phyloP scores from a whole-genome alignment of 2,888 invertebrate genomes.

The Yponomeuta cagnagella region DNA sequence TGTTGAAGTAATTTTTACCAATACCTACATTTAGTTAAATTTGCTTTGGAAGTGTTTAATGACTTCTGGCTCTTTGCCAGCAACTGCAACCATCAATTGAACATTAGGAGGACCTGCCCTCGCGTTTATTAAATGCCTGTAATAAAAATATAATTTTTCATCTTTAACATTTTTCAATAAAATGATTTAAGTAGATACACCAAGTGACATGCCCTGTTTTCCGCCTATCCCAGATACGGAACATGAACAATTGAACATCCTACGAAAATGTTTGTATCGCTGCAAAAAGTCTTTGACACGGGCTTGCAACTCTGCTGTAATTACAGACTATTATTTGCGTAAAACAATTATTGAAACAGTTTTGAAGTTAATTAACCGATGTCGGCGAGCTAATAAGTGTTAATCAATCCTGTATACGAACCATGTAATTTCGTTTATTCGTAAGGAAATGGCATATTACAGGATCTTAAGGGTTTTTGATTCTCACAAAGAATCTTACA shows the following conservation, averaged over 20 bases:
- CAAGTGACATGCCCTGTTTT: too few relatives aligned
- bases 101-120: constrained; percentile 2
- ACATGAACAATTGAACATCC: not conserved
- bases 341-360: constrained; percentile 2
- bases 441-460: not conserved
- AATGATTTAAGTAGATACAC: not conserved
- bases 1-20: constrained; percentile 19
- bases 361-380: not conserved
- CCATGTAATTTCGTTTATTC: not conserved
- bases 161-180: not conserved
- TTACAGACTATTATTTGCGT: constrained; percentile 2
- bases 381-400: not conserved
- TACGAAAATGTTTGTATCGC: not conserved
- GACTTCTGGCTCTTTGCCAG: not conserved
- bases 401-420: not conserved
- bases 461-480: too few relatives aligned
- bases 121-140: too few relatives aligned
- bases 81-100: constrained; percentile 1
- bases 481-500: too few relatives aligned
- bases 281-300: constrained; percentile 3
- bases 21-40: not conserved
- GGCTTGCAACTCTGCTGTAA: not conserved
- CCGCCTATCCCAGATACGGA: not conserved
- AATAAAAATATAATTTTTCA: not conserved
- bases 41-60: not conserved